Percentiles rank a stretch among this genome's conserved stretches.
Evolutionary conservation across 2,888 invertebrate genomes (phyloP).

Genomic region (Tanypteryx hageni): DNA sequence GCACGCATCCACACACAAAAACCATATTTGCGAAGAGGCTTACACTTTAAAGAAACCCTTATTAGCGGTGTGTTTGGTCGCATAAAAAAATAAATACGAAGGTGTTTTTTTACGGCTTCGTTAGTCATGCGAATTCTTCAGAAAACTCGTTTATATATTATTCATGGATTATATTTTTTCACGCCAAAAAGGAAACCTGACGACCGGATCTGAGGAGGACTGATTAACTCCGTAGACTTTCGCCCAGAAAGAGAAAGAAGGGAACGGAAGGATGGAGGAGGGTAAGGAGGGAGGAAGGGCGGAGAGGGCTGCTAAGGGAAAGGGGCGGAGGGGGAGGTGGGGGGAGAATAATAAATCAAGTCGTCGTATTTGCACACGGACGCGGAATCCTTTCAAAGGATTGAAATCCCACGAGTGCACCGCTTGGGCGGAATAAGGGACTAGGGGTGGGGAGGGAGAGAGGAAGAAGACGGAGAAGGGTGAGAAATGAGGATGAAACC

Average conservation of each 20-base stretch:
- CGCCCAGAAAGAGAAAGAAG: slow-evolving; percentile 59
- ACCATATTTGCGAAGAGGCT: background rate
- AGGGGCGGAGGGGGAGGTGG: slow-evolving; percentile 68
- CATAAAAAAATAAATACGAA: background rate
- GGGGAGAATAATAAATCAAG: slow-evolving; percentile 74
- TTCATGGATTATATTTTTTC: slow-evolving; percentile 25
- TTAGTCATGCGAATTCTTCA: slow-evolving; percentile 28
- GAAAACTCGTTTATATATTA: slow-evolving; percentile 25
- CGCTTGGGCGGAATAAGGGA: background rate
- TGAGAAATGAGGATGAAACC: no score
- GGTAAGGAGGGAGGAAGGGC: slow-evolving; percentile 69
- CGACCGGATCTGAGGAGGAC: slow-evolving; percentile 22
- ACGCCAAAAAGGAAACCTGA: background rate
- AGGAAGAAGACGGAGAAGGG: no score
- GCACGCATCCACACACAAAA: background rate
- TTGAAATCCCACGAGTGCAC: slow-evolving; percentile 31
- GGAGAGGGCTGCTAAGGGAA: slow-evolving; percentile 69
- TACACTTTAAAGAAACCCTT: background rate
- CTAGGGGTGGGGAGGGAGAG: background rate
- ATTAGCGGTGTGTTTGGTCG: slow-evolving; percentile 8
- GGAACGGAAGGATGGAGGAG: slow-evolving; percentile 59
- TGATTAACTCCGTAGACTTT: slow-evolving; percentile 6
- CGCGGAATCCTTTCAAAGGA: slow-evolving; percentile 64
- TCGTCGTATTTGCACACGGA: slow-evolving; percentile 74
- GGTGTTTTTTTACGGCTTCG: slow-evolving; percentile 9